These are phyloP conservation scores for Poeciliopsis turrubarensis DNA, from an alignment of 2,113 vertebrate species.

Conservation along the genomic window DNA sequence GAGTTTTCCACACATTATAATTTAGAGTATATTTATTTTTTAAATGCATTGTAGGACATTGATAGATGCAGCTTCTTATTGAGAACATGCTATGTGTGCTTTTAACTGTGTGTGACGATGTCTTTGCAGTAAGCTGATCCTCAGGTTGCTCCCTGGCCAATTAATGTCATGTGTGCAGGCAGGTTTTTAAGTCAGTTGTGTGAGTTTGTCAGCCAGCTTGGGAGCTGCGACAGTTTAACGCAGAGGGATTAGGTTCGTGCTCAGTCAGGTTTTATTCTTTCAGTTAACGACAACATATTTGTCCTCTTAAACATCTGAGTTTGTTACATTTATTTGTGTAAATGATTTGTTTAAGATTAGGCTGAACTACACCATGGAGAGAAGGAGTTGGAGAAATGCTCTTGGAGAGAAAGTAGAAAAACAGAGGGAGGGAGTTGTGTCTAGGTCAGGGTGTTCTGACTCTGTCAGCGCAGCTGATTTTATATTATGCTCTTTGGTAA, in stretches of 20 bases:
- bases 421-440: conserved; percentile 50
- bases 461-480: conserved; percentile 69
- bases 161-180: conserved; percentile 6
- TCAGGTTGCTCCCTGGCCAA: conserved; percentile 7
- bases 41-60: neutral
- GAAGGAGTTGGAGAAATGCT: conserved; percentile 7
- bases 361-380: neutral
- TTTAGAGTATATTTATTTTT: too few relatives aligned
- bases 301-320: neutral
- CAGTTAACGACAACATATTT: conserved; percentile 5
- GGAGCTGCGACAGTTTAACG: conserved; percentile 39
- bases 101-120: neutral
- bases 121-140: conserved; percentile 22
- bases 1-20: too few relatives aligned
- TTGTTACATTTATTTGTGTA: neutral
- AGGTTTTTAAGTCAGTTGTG: conserved; percentile 12
- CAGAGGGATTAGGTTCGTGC: conserved; percentile 42
- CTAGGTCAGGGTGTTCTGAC: conserved; percentile 79
- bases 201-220: conserved; percentile 36
- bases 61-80: neutral
- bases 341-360: neutral
- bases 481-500: conserved; percentile 71
- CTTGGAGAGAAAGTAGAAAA: conserved; percentile 40
- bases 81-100: neutral
- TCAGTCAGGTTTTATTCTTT: conserved; percentile 23